These are phyloP conservation scores for Dorcus hopei DNA, from an alignment of 2,888 invertebrate genomes.

Conservation along the genomic window DNA sequence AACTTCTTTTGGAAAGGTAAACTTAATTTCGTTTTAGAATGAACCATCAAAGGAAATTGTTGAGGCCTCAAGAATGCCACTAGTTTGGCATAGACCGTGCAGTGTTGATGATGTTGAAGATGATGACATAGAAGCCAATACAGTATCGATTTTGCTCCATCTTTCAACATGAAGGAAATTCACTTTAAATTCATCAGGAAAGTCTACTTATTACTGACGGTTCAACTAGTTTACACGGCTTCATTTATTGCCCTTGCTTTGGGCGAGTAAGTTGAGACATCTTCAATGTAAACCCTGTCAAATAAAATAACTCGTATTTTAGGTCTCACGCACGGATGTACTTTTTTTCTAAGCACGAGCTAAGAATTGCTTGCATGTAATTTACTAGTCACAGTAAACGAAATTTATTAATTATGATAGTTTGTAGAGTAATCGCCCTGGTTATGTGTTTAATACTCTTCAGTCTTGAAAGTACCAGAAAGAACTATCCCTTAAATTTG, in stretches of 20 bases:
- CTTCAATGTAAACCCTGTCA: neutral
- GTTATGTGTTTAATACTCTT: conserved; percentile 18
- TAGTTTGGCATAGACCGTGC: too few species aligned
- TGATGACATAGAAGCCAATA: too few species aligned
- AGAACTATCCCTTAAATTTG: conserved; percentile 34
- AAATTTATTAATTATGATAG: too few species aligned
- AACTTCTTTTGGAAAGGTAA: too few species aligned
- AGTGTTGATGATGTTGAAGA: too few species aligned
- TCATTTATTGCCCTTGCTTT: conserved; percentile 49
- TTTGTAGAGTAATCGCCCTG: conserved; percentile 11
- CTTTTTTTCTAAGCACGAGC: too few species aligned
- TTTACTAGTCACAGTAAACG: too few species aligned
- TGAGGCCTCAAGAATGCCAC: too few species aligned
- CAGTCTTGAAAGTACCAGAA: conserved; percentile 28
- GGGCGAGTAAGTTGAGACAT: conserved; percentile 31
- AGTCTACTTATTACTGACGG: conserved; percentile 55
- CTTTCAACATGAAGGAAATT: conserved; percentile 23
- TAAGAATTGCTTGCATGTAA: too few species aligned
- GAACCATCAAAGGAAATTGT: too few species aligned
- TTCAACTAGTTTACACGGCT: conserved; percentile 54
- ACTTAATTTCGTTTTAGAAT: too few species aligned
- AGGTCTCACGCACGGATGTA: conserved; percentile 2
- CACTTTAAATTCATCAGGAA: conserved; percentile 49
- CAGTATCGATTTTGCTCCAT: too few species aligned
- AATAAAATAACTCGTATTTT: neutral